Conservation (phyloP, 2,797 vertebrate species). For the Poeciliopsis turneri region DNA sequence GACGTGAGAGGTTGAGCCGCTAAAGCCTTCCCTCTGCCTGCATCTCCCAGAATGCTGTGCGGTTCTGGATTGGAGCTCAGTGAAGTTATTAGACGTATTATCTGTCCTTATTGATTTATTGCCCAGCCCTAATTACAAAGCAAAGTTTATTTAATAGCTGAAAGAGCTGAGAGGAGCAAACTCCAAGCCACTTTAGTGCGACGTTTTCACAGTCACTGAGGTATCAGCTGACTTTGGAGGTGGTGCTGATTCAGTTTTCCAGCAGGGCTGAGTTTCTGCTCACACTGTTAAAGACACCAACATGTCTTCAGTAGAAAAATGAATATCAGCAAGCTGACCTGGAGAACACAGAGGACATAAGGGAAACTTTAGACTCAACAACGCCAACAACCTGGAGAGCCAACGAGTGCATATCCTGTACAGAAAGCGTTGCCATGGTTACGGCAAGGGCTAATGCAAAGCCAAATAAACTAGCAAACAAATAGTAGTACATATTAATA, state of each 20-base stretch:
- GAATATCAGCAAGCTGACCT: background rate
- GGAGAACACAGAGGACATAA: background rate
- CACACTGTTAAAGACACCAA: background rate
- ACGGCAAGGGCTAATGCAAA: too few relatives aligned
- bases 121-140: too few relatives aligned
- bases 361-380: background rate
- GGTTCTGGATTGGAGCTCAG: too few relatives aligned
- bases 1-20: too few relatives aligned
- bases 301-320: background rate
- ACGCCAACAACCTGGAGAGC: background rate
- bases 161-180: background rate
- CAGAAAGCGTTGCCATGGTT: too few relatives aligned
- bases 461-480: too few relatives aligned
- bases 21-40: too few relatives aligned
- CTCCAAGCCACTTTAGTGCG: background rate
- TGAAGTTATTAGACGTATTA: too few relatives aligned
- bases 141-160: background rate
- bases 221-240: background rate
- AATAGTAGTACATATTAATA: background rate
- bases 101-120: too few relatives aligned
- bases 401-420: background rate
- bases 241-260: background rate
- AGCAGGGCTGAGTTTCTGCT: background rate
- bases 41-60: too few relatives aligned
- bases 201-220: background rate